phyloP scores from a whole-genome alignment of 2,113 vertebrate species.

The Cebus imitator region DNA sequence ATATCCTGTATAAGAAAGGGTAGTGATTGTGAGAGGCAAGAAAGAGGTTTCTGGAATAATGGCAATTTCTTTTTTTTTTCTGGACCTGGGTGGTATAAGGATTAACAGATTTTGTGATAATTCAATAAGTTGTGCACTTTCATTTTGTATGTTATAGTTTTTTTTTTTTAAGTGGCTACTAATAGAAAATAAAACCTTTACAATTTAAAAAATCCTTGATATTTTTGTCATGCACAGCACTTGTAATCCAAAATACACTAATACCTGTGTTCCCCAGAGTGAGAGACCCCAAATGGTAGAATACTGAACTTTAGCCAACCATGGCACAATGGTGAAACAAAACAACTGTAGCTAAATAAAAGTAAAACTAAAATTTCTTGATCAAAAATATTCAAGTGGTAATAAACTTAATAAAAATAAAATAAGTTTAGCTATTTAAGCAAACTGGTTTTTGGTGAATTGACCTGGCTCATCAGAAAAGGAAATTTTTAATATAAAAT shows the following conservation, averaged over 20 bases:
- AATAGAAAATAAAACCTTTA: neutral
- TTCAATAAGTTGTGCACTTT: conserved; percentile 3
- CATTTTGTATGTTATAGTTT: neutral
- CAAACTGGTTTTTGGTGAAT: neutral
- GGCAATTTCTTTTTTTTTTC: neutral
- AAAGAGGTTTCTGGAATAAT: neutral
- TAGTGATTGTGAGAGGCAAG: neutral
- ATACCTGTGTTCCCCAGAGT: neutral
- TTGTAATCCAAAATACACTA: neutral
- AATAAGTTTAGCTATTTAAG: conserved; percentile 36
- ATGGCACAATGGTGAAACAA: neutral
- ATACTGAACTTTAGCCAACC: neutral
- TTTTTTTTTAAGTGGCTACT: neutral
- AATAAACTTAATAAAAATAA: neutral
- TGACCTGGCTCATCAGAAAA: conserved; percentile 30
- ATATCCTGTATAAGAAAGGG: neutral
- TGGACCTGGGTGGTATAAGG: neutral
- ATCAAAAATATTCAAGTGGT: neutral
- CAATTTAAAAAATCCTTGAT: conserved; percentile 2
- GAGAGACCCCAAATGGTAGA: neutral
- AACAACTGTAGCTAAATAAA: neutral
- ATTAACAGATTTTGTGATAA: conserved; percentile 35
- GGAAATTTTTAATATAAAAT: conserved; percentile 15
- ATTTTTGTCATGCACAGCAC: neutral
- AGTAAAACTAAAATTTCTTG: neutral